phyloP scores from a whole-genome alignment of 2,113 vertebrate genomes.

The Harpagus bidentatus region DNA sequence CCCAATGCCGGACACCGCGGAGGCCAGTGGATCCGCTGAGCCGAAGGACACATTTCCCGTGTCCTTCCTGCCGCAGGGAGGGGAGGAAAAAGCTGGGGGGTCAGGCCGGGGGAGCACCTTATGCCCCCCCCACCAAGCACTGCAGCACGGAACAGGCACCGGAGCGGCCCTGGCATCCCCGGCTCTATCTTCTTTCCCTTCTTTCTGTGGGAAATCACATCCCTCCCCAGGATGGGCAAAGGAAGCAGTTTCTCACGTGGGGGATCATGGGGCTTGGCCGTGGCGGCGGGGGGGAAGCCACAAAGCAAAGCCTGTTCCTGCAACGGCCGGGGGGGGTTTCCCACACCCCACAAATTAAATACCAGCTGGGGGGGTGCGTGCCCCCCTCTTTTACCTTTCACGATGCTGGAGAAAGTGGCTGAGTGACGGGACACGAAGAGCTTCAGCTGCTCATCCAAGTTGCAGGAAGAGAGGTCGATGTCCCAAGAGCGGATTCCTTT shows the following conservation, averaged over 20 bases:
- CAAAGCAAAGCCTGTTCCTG: neutral
- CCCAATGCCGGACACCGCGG: accelerated
- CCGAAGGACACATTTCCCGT: neutral
- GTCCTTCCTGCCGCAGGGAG: neutral
- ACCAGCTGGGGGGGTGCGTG: too few relatives aligned
- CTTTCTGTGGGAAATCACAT: neutral
- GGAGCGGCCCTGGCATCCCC: neutral
- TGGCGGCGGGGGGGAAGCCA: accelerated
- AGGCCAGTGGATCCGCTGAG: neutral
- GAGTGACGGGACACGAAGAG: conserved; percentile 91
- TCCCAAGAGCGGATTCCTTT: conserved; percentile 81
- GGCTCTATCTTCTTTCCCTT: neutral
- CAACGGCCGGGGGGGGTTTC: neutral
- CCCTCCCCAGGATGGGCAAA: accelerated
- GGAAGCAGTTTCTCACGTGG: neutral
- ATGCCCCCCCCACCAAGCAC: neutral
- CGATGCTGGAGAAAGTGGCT: conserved; percentile 84
- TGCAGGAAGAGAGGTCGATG: conserved; percentile 75
- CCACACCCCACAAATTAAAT: neutral
- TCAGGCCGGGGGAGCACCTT: neutral
- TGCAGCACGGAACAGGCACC: accelerated
- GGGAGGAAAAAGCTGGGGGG: neutral
- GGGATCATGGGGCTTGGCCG: neutral
- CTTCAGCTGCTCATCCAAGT: conserved; percentile 90
- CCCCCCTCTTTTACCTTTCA: conserved; percentile 77